These are phyloP conservation scores for Frankliniella intonsa DNA, from an alignment of 2,888 invertebrate species.

Conservation along the genomic window DNA sequence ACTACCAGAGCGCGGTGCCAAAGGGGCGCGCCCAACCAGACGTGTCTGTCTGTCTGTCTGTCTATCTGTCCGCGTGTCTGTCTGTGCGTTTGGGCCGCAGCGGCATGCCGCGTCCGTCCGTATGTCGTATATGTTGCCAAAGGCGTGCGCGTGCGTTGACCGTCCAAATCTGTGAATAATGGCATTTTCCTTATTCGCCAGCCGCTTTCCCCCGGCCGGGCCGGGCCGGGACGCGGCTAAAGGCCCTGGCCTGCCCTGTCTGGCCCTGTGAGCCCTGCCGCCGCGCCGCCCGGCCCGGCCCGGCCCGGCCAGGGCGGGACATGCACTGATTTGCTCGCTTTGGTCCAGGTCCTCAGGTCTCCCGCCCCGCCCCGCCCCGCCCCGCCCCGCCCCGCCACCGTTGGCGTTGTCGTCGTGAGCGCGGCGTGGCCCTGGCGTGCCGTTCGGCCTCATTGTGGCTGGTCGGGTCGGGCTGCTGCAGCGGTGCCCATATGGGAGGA, in stretches of 20 bases:
- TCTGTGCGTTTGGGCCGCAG: not conserved
- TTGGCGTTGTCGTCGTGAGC: not conserved
- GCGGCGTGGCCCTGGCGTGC: too few species aligned
- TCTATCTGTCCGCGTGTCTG: not conserved
- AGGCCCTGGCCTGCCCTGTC: too few species aligned
- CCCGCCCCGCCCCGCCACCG: not conserved
- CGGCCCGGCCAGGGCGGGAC: too few species aligned
- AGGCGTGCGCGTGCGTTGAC: too few species aligned
- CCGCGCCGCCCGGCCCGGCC: too few species aligned
- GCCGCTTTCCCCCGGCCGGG: not conserved
- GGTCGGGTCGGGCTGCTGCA: not conserved
- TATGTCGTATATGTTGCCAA: too few species aligned
- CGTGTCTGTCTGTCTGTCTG: not conserved
- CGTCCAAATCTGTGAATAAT: too few species aligned
- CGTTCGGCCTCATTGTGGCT: not conserved
- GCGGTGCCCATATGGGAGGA: slow-evolving; percentile 12
- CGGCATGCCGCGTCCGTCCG: not conserved
- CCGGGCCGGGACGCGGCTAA: too few species aligned
- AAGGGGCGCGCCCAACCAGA: too few species aligned
- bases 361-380: not conserved
- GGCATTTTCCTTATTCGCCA: not conserved
- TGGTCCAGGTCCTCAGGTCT: not conserved
- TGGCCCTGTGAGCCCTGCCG: too few species aligned
- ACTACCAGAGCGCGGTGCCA: too few species aligned
- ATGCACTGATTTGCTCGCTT: not conserved